Base-by-base conservation (phyloP, 2,888 invertebrate species). In the Cheilosia impressa region DNA sequence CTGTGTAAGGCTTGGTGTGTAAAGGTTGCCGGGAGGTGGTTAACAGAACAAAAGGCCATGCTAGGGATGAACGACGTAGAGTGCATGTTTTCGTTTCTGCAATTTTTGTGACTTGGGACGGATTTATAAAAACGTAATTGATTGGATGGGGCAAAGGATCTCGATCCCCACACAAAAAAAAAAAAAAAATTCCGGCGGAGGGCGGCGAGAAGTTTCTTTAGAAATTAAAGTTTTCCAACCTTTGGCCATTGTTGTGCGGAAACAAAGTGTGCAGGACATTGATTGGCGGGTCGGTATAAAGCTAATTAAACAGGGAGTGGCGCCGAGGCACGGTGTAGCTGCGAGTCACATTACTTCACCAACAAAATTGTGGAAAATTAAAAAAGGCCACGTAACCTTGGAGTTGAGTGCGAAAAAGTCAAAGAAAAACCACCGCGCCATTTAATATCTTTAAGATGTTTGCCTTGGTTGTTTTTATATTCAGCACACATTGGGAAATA, bases 81-180 rank as follows among this genome's bases (percentile, higher is more conserved):
- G 68, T 77, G 76, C 62, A 85, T 85, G 80, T 85, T 85, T 85
- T 76, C 65, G 66, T 85, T 71, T 80, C 71, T 85, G 62, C 66
- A 85, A 68, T 85, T 80, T 80, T 80, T 78, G 69, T 65, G 68
- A 73, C 83, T 76, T 52, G 65, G 68, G 72, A 72, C 68, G 69
- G 62, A 76, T 75, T 79, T 63, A 83, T 78, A 76, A 76, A 71
- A 76, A 71, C 60, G 62, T 80, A 85, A 81, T 77, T 85, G 80
- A 85, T 85, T 77, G 76, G 85, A 77, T 79, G 84, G 79, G 66
- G 69, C 71, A 17, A 79, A 17, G 71, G 75, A 79, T 71, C 69
- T 65, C 43, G 50, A 68, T 73, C 53, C 52, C 5, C 17, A 27
- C 45, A 71, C 47, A 52, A 58, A 47, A 10, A 38, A 15, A 43